Evolutionary conservation across 1,140 invertebrate species (phyloP), one percentile per base, ranked within the genome.

Genomic region (Saccostrea echinata): DNA sequence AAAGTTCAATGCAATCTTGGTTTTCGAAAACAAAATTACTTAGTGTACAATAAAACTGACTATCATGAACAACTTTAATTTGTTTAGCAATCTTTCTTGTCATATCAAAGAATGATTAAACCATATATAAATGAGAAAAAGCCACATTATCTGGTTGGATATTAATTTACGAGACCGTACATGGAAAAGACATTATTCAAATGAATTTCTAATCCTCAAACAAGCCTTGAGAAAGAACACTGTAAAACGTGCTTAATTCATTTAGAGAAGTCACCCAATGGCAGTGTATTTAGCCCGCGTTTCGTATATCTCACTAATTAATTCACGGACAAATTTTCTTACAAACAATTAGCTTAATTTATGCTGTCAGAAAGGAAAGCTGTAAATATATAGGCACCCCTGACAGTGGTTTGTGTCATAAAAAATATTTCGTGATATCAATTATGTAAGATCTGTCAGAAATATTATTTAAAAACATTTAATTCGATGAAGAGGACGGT

Each of bases 371-470:
- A 24, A 4, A 76, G 16, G 8, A 30, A 33, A 16, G 24, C 11
- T 76, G 21, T n/a, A 30, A 27, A 76, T 33, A 76, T 43, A 43
- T 4, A 30, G 16, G 27, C 30, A 30, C 16, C 27, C n/a, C n/a
- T 35, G 27, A 30, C 68, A 76, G 16, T 16, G 33, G 16, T 30
- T 4, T 9, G 12, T 76, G 68, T 76, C 68, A 76, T 3, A 76
- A 13, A 71, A 30, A 30, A 71, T 13, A 27, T 24, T 71, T 76
- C 24, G 68, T 76, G 27, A 76, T 76, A 76, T 35, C 30, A 30
- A 76, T 76, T 76, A 76, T 76, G 68, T 33, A 76, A 76, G 24
- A 76, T 33, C 13, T 13, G 55, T 61, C 55, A 18, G n/a, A 61
- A 0, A 2, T 43, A 43, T 43, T 6, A 43, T 43, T 43, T 43